Base-by-base conservation (phyloP, 2,797 vertebrate genomes). In the Paedocypris micromegethes region DNA sequence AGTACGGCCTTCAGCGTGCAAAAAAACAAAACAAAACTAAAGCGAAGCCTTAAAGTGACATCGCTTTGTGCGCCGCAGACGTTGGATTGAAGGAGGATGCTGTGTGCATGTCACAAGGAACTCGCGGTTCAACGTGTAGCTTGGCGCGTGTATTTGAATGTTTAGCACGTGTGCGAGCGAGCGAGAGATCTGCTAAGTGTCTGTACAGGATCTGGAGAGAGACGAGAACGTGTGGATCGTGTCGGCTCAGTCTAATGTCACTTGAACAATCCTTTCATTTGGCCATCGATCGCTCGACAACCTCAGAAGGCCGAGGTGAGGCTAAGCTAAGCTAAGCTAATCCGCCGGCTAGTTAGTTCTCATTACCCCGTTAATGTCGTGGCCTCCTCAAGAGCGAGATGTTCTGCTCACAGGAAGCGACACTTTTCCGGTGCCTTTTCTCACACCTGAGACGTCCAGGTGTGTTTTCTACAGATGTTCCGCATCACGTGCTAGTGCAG, bases 1-100 rank as follows among this genome's bases (percentile, higher is more conserved):
- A 86, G 72, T 85, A 83, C 78, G 81, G 86, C 87, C 87, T 90
- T 89, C 79, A 63, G 58, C 64, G 60, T 9, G 74, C 60, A 72
- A 60, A 72, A 69, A 66, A 54, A 63, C 4, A 23, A 38, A 66
- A 56, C 61, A 47, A 63, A 45, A 41, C 53, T 63, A 68, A 75
- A 77, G 72, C 62, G 66, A 87, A 83, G 88, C 87, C 87, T 90
- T 88, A 86, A 86, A 78, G 57, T 82, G 66, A 69, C 72, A 48
- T 67, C 45, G 55, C 61, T 58, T 23, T 69, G 9, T 48, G 46
- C 70, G 53, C 63, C 70, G 44, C 45, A 40, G 40, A 58, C 39
- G 53, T 57, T 50, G n/a, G 43, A 58, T 23, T 5, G 43, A 39
- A 64, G 59, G 61, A 23, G 4, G 23, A 44, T 68, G 40, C 5